Percentiles rank a stretch among this genome's conserved stretches.
phyloP scores from a whole-genome alignment of 2,888 invertebrate species.

The Drosophila borealis region DNA sequence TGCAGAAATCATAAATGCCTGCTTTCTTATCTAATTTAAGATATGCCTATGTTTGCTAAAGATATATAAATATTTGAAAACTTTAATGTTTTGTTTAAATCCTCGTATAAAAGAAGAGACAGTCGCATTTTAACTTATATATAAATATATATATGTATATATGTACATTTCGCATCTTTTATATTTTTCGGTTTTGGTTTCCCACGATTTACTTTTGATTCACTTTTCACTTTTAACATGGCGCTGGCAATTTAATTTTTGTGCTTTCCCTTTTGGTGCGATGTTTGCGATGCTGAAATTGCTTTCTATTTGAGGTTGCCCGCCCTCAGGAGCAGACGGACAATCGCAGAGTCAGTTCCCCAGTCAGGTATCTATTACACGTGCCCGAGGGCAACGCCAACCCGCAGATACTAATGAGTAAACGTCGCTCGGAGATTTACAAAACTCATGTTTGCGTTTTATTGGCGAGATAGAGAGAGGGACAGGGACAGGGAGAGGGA shows the following conservation, averaged over 20 bases:
- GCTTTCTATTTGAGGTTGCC: constrained; percentile 78
- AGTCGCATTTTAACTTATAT: too few relatives aligned
- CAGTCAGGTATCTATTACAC: constrained; percentile 64
- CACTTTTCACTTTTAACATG: constrained; percentile 45
- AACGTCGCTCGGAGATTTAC: constrained; percentile 59
- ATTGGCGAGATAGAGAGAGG: neutral
- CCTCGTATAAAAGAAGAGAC: too few relatives aligned
- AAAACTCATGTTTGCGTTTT: constrained; percentile 60
- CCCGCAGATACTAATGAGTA: constrained; percentile 62
- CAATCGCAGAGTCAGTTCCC: constrained; percentile 44
- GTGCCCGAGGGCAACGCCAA: constrained; percentile 49
- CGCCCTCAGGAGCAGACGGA: constrained; percentile 38
- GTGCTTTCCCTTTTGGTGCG: constrained; percentile 49
- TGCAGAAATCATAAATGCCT: too few relatives aligned
- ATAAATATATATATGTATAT: too few relatives aligned
- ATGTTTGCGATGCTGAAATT: constrained; percentile 76
- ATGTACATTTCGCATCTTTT: neutral
- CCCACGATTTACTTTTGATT: constrained; percentile 22
- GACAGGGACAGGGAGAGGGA: neutral
- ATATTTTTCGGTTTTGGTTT: constrained; percentile 32
- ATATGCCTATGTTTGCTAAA: too few relatives aligned
- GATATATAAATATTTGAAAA: too few relatives aligned
- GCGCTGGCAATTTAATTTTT: constrained; percentile 71
- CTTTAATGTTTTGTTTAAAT: too few relatives aligned
- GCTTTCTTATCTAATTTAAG: too few relatives aligned